phyloP scores from a whole-genome alignment of 2,113 vertebrate species.

The Petaurus breviceps region DNA sequence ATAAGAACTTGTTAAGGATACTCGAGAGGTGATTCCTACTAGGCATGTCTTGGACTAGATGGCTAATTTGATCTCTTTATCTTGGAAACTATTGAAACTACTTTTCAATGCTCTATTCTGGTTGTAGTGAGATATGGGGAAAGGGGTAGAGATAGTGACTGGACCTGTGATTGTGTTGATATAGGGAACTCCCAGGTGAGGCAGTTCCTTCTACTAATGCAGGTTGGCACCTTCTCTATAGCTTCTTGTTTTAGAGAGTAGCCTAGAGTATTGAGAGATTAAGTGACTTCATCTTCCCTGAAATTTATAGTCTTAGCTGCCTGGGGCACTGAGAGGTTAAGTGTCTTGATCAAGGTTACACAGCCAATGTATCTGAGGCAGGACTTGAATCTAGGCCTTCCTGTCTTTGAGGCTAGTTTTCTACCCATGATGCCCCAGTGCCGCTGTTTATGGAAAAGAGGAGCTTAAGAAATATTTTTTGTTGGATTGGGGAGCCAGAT shows the following conservation, averaged over 20 bases:
- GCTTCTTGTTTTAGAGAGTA: no score
- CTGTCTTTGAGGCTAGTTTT: neutral
- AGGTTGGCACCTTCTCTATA: neutral
- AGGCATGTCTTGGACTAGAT: neutral
- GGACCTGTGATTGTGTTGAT: neutral
- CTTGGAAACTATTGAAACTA: no score
- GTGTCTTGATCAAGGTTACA: neutral
- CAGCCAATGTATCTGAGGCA: neutral
- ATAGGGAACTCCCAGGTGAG: neutral
- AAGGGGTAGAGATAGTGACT: neutral
- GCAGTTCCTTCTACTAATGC: neutral
- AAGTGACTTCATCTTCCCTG: no score
- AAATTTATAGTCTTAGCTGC: neutral
- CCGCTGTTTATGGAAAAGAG: neutral
- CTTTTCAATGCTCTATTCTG: neutral
- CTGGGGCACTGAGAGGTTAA: neutral
- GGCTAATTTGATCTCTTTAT: neutral
- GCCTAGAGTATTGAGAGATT: no score
- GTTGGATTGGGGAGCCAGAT: neutral
- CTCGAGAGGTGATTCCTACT: neutral
- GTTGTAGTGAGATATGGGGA: neutral
- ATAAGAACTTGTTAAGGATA: constrained; percentile 60
- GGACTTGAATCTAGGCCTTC: neutral
- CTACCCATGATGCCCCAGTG: neutral
- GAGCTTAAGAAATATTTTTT: neutral